These are phyloP conservation scores for Plodia interpunctella DNA, from an alignment of 1,140 invertebrate species.

Conservation along the genomic window DNA sequence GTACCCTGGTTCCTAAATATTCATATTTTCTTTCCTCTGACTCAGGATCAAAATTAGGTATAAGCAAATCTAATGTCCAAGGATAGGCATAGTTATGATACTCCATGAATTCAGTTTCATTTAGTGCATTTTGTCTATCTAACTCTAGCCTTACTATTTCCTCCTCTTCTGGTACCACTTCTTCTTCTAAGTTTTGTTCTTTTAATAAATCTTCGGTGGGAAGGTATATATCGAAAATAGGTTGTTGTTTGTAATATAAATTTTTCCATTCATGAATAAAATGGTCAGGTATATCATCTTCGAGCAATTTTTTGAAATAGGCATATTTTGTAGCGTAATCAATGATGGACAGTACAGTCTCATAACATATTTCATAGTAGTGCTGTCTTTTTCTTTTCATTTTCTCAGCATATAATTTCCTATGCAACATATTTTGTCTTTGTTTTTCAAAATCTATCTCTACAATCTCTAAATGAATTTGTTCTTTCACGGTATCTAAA, in stretches of 20 bases:
- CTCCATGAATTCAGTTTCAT: constrained; percentile 61
- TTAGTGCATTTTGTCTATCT: constrained; percentile 55
- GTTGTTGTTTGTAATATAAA: constrained; percentile 73
- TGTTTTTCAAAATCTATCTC: constrained; percentile 76
- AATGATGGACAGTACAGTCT: constrained; percentile 72
- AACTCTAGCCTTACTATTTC: constrained; percentile 56
- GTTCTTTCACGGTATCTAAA: constrained; percentile 66
- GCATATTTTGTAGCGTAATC: constrained; percentile 74
- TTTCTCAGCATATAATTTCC: constrained; percentile 71
- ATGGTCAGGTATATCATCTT: constrained; percentile 58
- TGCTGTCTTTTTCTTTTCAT: constrained; percentile 61
- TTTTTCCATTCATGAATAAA: constrained; percentile 76
- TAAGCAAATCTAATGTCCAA: constrained; percentile 57
- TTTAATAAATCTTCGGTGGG: constrained; percentile 56
- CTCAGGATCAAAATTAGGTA: constrained; percentile 61
- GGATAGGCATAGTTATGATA: constrained; percentile 64
- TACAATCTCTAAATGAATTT: constrained; percentile 53
- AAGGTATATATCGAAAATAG: constrained; percentile 70
- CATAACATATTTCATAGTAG: constrained; percentile 70
- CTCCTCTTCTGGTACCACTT: constrained; percentile 35
- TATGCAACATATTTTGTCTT: constrained; percentile 73
- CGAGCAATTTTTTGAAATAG: constrained; percentile 69
- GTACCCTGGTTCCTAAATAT: constrained; percentile 65
- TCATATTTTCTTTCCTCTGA: constrained; percentile 62
- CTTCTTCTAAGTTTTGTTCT: constrained; percentile 39